Base-by-base conservation (phyloP, 2,888 invertebrate genomes). In the Baronia brevicornis region DNA sequence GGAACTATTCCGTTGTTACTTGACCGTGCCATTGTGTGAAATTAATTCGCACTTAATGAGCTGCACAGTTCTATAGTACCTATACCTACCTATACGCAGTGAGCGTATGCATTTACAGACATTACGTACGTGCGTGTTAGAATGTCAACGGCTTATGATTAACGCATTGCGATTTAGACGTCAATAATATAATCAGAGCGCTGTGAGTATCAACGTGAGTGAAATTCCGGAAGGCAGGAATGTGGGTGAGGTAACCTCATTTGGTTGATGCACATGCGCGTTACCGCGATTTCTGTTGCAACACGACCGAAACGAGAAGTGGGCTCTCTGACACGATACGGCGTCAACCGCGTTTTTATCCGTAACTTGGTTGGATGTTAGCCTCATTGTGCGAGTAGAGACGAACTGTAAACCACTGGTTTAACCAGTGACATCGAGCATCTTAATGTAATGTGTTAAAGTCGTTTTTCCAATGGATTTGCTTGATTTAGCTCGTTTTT, bases 201-300 rank as follows among this genome's bases (percentile, higher is more conserved):
- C 59, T 64, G 61, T 52, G 46, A 64, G 51, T 73, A 69, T 69
- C 69, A 71, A 66, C 62, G 60, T 65, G 61, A 75, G 73, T 67
- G 71, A 77, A 78, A 77, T 82, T 79, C 74, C 74, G 74, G 75
- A 75, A 75, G 67, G 62, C 61, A 62, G 70, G 73, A 75, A 79
- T 78, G 77, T 78, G 70, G 75, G 73, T 74, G 72, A 77, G 72
- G 71, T 73, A 72, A 68, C 72, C 75, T 68, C 66, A 72, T 73
- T 79, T 59, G 70, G 59, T 60, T 58, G 60, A 49, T 64, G 74
- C 71, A 74, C 78, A 79, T 74, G 79, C 78, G 79, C 77, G 51
- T 55, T 67, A 56, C 49, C 58, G 67, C 66, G 65, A 72, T 75
- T 72, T 74, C 70, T 69, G 73, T 57, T 69, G 55, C 56, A 70